Evolutionary conservation across 92 coral and sea anemone species (phyloP).

Genomic region (Paramuricea clavata): DNA sequence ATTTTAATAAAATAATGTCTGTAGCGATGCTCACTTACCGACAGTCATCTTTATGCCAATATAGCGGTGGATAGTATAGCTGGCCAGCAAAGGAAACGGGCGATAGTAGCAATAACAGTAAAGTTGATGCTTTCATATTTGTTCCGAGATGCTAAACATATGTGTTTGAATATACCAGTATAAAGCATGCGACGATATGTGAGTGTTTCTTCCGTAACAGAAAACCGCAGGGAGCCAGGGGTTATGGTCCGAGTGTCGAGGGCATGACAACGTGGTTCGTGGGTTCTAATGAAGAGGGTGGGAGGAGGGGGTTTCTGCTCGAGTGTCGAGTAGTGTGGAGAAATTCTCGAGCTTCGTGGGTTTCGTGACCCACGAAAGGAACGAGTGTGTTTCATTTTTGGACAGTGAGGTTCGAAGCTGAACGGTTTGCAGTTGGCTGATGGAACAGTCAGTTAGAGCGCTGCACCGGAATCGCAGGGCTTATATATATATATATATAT

Average conservation of each 20-base stretch:
- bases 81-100: neutral
- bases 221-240: too few relatives aligned
- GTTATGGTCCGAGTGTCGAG: too few relatives aligned
- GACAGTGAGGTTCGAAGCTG: too few relatives aligned
- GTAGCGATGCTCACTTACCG: slow-evolving; percentile 4
- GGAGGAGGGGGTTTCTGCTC: too few relatives aligned
- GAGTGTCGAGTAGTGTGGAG: neutral
- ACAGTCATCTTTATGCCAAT: slow-evolving; percentile 40
- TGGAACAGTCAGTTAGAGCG: too few relatives aligned
- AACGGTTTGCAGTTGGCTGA: too few relatives aligned
- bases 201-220: neutral
- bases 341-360: neutral
- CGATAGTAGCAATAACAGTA: neutral
- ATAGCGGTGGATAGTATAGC: slow-evolving; percentile 28
- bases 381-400: neutral
- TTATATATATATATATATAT: too few relatives aligned
- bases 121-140: neutral
- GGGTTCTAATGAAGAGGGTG: too few relatives aligned
- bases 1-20: neutral
- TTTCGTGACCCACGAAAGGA: too few relatives aligned
- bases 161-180: neutral
- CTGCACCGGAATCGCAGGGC: too few relatives aligned
- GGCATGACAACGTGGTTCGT: too few relatives aligned
- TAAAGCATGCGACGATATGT: neutral
- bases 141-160: neutral